Evolutionary conservation across 2,797 vertebrate genomes (phyloP).

Genomic region (Pelodytes ibericus): DNA sequence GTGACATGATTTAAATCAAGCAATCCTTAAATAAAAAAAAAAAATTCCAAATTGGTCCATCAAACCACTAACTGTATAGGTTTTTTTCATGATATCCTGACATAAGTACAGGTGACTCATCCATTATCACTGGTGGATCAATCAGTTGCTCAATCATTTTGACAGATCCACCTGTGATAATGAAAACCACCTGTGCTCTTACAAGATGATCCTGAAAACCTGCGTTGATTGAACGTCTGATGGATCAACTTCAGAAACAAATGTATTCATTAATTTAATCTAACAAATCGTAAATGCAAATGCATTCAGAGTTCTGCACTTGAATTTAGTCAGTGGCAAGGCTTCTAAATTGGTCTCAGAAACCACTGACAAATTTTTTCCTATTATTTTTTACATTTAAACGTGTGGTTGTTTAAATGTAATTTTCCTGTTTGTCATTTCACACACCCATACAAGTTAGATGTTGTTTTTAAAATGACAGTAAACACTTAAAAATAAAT

Average conservation of each 20-base stretch:
- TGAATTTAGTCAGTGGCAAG: no score
- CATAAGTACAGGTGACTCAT: neutral
- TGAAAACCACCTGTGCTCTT: slow-evolving; percentile 1
- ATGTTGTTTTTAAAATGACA: no score
- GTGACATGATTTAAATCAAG: neutral
- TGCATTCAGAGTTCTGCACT: neutral
- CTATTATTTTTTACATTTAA: no score
- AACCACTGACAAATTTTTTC: no score
- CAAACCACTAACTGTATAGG: neutral
- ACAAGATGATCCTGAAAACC: neutral
- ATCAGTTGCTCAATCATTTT: neutral
- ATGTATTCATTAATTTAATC: neutral
- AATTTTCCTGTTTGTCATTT: no score
- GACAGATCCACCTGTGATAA: slow-evolving; percentile 6
- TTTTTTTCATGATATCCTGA: neutral
- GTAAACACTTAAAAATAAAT: no score
- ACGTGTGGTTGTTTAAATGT: no score
- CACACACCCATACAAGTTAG: no score
- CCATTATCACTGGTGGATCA: neutral
- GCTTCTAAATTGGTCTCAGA: no score
- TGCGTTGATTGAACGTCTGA: neutral
- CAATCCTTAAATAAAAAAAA: neutral
- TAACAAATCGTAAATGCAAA: neutral
- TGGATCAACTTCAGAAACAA: neutral
- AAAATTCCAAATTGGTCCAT: neutral